Evolutionary conservation across 2,113 vertebrate genomes (phyloP).

Genomic region (Pelvicachromis taeniatus): DNA sequence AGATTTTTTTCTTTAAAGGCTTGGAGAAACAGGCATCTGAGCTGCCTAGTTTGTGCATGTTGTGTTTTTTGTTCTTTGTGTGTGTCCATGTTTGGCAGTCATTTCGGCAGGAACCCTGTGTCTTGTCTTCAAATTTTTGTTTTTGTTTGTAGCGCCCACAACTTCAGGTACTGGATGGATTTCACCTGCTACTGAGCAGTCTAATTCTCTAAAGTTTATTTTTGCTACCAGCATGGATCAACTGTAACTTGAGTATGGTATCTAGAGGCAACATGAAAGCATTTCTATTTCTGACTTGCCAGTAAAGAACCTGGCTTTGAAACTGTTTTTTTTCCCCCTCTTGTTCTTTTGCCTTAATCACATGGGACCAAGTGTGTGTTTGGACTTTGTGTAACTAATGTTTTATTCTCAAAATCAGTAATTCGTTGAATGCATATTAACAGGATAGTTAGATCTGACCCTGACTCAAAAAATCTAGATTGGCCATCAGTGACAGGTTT

Average conservation of each 20-base stretch:
- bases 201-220: neutral
- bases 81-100: neutral
- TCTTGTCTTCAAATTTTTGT: neutral
- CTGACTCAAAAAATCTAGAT: neutral
- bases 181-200: neutral
- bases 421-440: neutral
- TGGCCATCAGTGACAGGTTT: fast-evolving
- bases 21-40: neutral
- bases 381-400: neutral
- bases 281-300: neutral
- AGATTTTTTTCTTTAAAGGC: neutral
- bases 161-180: neutral
- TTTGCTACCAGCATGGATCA: neutral
- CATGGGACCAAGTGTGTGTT: neutral
- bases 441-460: neutral
- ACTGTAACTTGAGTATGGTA: neutral
- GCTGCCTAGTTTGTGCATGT: neutral
- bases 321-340: neutral
- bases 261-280: neutral
- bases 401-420: neutral
- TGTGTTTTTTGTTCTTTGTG: neutral
- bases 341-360: neutral
- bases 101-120: neutral
- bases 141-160: neutral
- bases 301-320: neutral